phyloP scores from a whole-genome alignment of 2,888 invertebrate genomes.

The Dysmachus trigonus region DNA sequence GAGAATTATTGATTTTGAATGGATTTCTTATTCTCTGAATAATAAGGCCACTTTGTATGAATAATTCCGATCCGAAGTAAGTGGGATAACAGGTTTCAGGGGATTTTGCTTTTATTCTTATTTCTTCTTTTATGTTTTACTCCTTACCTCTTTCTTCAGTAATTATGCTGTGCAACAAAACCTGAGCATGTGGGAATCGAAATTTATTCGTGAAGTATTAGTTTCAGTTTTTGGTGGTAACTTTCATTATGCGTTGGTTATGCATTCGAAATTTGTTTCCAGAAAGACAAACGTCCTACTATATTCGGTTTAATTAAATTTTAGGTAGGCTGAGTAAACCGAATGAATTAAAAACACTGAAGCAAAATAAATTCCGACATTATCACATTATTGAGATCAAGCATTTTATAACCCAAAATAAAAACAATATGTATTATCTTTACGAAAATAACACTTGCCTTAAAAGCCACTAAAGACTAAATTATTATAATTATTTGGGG shows the following conservation, averaged over 20 bases:
- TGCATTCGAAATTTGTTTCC: background rate
- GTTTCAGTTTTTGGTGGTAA: background rate
- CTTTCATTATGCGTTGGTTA: background rate
- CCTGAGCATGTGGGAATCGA: background rate
- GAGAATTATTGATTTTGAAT: slow-evolving; percentile 30
- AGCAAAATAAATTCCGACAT: too few relatives aligned
- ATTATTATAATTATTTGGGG: too few relatives aligned
- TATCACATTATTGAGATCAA: too few relatives aligned
- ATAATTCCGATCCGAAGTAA: background rate
- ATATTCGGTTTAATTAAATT: background rate
- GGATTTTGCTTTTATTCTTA: background rate
- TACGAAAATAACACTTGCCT: too few relatives aligned
- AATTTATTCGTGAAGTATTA: background rate
- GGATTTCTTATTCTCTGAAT: slow-evolving; percentile 29
- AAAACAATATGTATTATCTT: too few relatives aligned
- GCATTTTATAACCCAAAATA: too few relatives aligned
- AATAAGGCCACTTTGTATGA: slow-evolving; percentile 4
- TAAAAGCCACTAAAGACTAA: too few relatives aligned
- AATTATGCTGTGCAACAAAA: background rate
- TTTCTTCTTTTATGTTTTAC: background rate
- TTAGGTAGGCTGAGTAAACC: background rate
- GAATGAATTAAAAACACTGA: too few relatives aligned
- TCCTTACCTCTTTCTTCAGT: background rate
- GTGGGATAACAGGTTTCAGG: slow-evolving; percentile 25
- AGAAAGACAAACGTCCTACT: background rate